Conservation (phyloP, 2,888 invertebrate species). For the Trisateles emortualis region DNA sequence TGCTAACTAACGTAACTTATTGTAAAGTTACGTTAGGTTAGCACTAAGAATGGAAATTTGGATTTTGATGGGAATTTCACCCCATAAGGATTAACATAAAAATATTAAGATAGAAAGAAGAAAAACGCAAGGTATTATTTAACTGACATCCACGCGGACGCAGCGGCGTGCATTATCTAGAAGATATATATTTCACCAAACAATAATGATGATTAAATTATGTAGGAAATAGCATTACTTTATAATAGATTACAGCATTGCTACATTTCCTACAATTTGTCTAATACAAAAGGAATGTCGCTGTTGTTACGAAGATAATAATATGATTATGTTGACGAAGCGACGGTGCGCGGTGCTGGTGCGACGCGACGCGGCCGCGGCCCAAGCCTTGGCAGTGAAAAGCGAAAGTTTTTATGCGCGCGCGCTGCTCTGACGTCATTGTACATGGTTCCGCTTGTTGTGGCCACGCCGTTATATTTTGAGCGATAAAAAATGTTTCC, state of each 20-base stretch:
- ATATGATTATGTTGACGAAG: slow-evolving; percentile 17
- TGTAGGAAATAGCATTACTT: slow-evolving; percentile 24
- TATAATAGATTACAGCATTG: slow-evolving; percentile 23
- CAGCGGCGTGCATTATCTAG: too few species aligned
- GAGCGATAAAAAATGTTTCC: background rate
- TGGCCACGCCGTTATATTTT: slow-evolving; percentile 27
- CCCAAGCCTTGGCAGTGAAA: slow-evolving; percentile 82
- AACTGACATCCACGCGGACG: too few species aligned
- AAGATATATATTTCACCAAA: background rate
- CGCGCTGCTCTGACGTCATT: slow-evolving; percentile 54
- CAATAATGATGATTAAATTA: slow-evolving; percentile 9
- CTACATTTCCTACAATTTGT: slow-evolving; percentile 38
- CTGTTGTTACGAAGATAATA: slow-evolving; percentile 28
- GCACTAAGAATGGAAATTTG: too few species aligned
- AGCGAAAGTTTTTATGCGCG: slow-evolving; percentile 76
- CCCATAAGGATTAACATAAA: too few species aligned
- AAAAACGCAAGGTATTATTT: too few species aligned
- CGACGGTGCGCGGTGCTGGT: too few species aligned
- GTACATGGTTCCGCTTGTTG: slow-evolving; percentile 52
- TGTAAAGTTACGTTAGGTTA: too few species aligned
- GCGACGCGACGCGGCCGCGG: slow-evolving; percentile 14
- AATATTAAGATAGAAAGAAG: too few species aligned
- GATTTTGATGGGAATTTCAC: too few species aligned
- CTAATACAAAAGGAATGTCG: slow-evolving; percentile 34
- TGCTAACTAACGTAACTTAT: too few species aligned